Evolutionary conservation across 2,113 vertebrate species (phyloP).

Genomic region (Pollimyrus isidori): DNA sequence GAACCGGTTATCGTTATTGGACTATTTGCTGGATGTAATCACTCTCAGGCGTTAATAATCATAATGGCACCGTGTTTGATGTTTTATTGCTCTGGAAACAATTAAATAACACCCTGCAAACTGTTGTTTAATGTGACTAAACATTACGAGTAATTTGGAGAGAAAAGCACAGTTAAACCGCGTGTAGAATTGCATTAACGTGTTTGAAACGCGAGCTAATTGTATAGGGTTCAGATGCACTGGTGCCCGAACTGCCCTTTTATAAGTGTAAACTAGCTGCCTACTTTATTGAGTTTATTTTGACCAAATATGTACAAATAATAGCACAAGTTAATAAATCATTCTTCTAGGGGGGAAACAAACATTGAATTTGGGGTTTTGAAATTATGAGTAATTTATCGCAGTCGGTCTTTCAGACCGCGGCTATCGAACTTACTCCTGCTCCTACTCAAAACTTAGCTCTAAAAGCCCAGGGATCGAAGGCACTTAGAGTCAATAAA

Average conservation of each 20-base stretch:
- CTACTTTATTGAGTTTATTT: background rate
- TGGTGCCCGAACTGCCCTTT: background rate
- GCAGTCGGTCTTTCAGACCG: background rate
- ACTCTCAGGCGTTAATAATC: background rate
- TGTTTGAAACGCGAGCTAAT: background rate
- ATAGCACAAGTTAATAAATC: background rate
- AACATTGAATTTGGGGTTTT: background rate
- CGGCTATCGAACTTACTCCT: background rate
- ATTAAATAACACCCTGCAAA: background rate
- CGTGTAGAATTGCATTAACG: background rate
- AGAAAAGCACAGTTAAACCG: background rate
- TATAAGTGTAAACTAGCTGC: background rate
- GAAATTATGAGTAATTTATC: background rate
- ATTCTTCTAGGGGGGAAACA: background rate
- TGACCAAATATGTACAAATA: background rate
- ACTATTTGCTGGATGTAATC: background rate
- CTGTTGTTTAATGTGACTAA: background rate
- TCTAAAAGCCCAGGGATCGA: slow-evolving; percentile 1
- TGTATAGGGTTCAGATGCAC: background rate
- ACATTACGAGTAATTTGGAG: background rate
- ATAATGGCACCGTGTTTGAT: background rate
- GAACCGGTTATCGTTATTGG: background rate
- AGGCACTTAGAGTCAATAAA: slow-evolving; percentile 2
- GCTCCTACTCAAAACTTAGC: background rate
- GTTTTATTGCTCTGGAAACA: background rate